Base-by-base conservation (phyloP, 1,140 invertebrate species). In the Potamilus streckersoni region DNA sequence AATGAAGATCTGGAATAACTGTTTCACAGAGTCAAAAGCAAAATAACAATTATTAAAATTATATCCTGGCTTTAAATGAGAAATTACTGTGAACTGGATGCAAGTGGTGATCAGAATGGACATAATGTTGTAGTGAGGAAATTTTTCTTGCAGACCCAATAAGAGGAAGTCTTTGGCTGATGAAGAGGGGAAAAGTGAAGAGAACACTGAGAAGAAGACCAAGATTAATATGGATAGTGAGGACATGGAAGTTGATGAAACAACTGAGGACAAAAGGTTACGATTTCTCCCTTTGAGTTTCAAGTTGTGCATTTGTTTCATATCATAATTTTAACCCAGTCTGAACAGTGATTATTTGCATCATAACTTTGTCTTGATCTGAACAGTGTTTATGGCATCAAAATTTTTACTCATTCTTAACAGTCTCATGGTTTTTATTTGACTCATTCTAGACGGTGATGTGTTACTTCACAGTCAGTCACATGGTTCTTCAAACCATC, bases 141-240 rank as follows among this genome's bases (percentile, higher is more conserved):
- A 49, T 49, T 49, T 49, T 49, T 49, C 2, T 49, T 49, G 5
- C 38, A 71, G 38, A 27, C 57, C 8, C 31, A 63, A 71, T 60
- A 49, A 8, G 69, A 72, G 71, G 70, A 73, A 73, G n/a, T n/a
- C 38, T 17, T 68, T 55, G 27, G 31, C 27, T 68, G 71, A 68
- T 38, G 71, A 70, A 27, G 17, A 60, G 23, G 76, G 20, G 15
- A 23, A 65, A 63, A 15, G 20, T 23, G 79, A 72, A 15, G 73
- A 79, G 57, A 79, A 74, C 16, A 80, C 74, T 2, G 20, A 62
- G 27, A 82, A 84, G 55, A 81, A 80, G 64, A 64, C 69, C 2
- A 77, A 80, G 66, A 69, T 79, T 31, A 79, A 83, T 27, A 70
- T 62, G 74, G 71, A 71, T 20, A 55, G 62, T 5, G 61, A 20